Evolutionary conservation across 2,113 vertebrate species (phyloP), one percentile per base, ranked within the genome.

Genomic region (Odocoileus virginianus): DNA sequence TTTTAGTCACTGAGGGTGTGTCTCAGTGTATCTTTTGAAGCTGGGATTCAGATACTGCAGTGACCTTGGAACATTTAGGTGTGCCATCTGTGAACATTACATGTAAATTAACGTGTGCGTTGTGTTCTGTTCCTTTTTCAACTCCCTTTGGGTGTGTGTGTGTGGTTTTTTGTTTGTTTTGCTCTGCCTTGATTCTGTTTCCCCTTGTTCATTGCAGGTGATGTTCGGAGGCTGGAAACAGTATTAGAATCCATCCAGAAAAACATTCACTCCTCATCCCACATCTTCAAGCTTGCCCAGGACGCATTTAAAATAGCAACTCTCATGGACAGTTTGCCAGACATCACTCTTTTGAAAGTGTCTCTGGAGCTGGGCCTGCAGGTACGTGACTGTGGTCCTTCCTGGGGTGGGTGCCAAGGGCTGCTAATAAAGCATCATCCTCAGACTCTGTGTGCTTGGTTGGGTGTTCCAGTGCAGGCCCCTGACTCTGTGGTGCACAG

Each of bases 161-260:
- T 83, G 0, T 84, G 11, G 16, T 94, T 97, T 50, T 57, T 95
- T 50, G 3, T 85, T 95, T 74, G 78, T 8, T 91, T 94, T 84
- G 17, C 8, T 92, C 95, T 94, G 83, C 19, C 91, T 89, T 95
- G 92, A 28, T 90, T 94, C 89, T 58, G 30, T 87, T 91, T 95
- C 86, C 82, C 87, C 95, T 97, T 98, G 76, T 86, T 81, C 45
- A 3, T 98, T 97, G 87, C 98, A 99, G 99, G 99, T 95, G 99
- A 99, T 98, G 99, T 99, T 99, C 99, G 98, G 97, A 99, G 99
- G 97, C 99, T 99, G 98, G 99, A 99, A 99, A 99, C 99, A 95
- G 99, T 99, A 92, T 99, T 99, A 99, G 99, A 99, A 98, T 99
- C 99, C 96, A 99, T 99, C 81, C 99, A 99, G 98, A 99, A 99